Base-by-base conservation (phyloP, 1,140 invertebrate species). In the Colletes latitarsis region DNA sequence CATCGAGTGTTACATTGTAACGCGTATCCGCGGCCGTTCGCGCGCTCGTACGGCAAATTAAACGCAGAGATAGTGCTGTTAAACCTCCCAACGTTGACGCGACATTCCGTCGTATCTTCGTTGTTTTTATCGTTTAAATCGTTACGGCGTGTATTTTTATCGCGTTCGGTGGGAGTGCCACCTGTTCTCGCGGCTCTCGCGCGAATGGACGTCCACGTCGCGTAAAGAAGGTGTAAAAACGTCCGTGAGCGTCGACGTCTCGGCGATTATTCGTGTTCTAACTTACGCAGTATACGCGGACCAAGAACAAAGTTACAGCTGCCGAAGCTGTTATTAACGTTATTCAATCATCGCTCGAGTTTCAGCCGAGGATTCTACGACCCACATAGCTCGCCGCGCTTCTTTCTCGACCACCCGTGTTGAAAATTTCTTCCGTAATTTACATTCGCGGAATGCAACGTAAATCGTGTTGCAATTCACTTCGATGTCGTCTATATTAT, bases 291-390 rank as follows among this genome's bases (percentile, higher is more conserved):
- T 73, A 58, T 53, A 15, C 73, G 46, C 43, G 53, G 68, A 57
- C 71, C 68, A 67, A 53, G 39, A n/a, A 55, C 49, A 0, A 69
- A 83, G 71, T 82, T 88, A 88, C 79, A 80, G 69, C 81, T 80
- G 30, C 77, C 78, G 43, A 66, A 83, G 85, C 85, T 89, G 84
- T 90, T 87, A 88, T 89, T 89, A 89, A 78, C 87, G 87, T 88
- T 90, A 88, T 90, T 90, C 89, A 86, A 90, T 90, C 88, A 88
- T 88, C 82, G 69, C 64, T 64, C 67, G 73, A 77, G 41, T 82
- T 82, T 71, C 57, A 60, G 2, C 4, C 15, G 12, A 76, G 15
- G 30, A 6, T 79, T 73, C 70, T 52, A 62, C 73, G 46, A 68
- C 73, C 79, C 68, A 30, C 30, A 30, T 30, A 46, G 62, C 43